A percentile compares a stretch with the other conserved stretches of the same genome.
These are phyloP conservation scores for Ptilorrhoa leucosticta DNA, from an alignment of 2,113 vertebrate genomes.

Conservation along the genomic window DNA sequence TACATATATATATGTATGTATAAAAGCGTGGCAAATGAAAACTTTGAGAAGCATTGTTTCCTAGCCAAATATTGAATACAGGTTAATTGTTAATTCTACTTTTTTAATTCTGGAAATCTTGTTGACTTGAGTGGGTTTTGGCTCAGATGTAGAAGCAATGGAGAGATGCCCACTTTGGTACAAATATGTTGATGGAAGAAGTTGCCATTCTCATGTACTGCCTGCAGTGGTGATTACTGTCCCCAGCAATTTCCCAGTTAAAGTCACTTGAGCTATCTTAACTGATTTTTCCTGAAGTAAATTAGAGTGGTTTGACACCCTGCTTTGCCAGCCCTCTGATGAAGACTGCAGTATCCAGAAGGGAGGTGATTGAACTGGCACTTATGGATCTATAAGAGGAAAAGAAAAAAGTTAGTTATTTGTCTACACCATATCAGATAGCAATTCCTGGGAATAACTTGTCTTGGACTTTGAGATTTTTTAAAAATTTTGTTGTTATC, in stretches of 20 bases:
- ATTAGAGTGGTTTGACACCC: background rate
- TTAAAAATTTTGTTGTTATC: background rate
- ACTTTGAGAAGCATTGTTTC: background rate
- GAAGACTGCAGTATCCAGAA: background rate
- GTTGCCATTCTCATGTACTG: background rate
- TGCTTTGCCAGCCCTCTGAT: background rate
- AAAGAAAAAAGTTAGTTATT: background rate
- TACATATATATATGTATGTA: background rate
- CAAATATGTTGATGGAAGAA: background rate
- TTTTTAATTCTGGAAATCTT: background rate
- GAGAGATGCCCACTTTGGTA: background rate
- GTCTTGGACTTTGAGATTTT: background rate
- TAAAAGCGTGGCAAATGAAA: background rate
- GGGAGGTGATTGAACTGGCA: background rate
- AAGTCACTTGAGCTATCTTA: background rate
- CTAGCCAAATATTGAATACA: background rate
- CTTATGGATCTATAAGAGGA: background rate
- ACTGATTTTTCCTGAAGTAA: slow-evolving; percentile 30
- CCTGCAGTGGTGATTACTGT: background rate
- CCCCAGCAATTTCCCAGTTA: background rate
- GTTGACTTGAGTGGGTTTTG: background rate
- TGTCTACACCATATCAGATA: background rate
- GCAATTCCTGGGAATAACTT: background rate
- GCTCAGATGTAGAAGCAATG: background rate
- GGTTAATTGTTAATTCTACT: background rate